Base-by-base conservation (phyloP, 2,113 vertebrate species). In the Chaetura pelagica region DNA sequence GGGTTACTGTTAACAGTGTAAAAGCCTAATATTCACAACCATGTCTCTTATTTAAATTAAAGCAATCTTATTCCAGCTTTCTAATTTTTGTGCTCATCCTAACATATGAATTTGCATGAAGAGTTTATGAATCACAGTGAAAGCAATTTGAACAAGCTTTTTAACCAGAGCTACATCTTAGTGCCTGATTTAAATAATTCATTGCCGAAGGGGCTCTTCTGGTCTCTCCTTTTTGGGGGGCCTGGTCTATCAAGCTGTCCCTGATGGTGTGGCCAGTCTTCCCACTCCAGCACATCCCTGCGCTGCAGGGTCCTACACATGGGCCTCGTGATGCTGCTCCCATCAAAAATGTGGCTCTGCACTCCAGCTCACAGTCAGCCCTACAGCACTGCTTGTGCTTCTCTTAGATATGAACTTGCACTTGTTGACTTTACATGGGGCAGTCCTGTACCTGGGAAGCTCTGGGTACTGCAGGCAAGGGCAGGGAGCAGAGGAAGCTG, bases 21-120 rank as follows among this genome's bases (percentile, higher is more conserved):
- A 97, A 96, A 97, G 94, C 93, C 96, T 97, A 97, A 96, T 93
- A 97, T 97, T 97, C 98, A 96, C 92, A 97, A 95, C 96, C 97
- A 96, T 98, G 97, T 97, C 97, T 97, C 97, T 97, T 97, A 98
- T 97, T 98, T 98, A 98, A 98, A 98, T 98, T 97, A 98, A 97
- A 97, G 97, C 96, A 97, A 98, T 98, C 96, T 97, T 98, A 97
- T 97, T 98, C 96, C 93, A 97, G 96, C 96, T 97, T 97, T 94
- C 96, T 97, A 95, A 97, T 97, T 97, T 97, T 97, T 97, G 95
- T 93, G 96, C 59, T 96, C 73, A 95, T 97, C 96, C 90, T 96
- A 97, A 98, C 96, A 96, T 94, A 97, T 75, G 97, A 98, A 97
- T 98, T 97, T 97, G 90, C 89, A 95, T 96, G 96, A 98, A 97